A percentile compares a stretch with the other conserved stretches of the same genome.
These are phyloP conservation scores for Drosophila ficusphila DNA, from an alignment of 1,140 invertebrate genomes.

Conservation along the genomic window DNA sequence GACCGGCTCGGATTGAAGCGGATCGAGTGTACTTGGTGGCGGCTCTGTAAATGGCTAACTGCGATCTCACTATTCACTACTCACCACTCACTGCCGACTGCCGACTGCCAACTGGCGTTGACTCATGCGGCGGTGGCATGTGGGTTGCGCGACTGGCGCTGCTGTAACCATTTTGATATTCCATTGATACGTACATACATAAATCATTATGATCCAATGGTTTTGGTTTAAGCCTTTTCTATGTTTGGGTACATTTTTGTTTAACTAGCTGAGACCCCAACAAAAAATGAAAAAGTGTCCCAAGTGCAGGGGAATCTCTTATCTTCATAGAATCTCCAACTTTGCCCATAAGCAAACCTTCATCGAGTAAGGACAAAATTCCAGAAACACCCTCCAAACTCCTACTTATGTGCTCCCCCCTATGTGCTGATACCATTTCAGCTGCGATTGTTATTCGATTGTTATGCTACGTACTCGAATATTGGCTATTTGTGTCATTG, in stretches of 20 bases:
- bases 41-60: constrained; percentile 49
- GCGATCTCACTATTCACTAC: constrained; percentile 27
- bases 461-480: constrained; percentile 24
- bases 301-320: background rate
- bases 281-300: background rate
- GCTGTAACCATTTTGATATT: no score
- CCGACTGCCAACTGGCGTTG: constrained; percentile 1
- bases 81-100: background rate
- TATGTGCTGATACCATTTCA: constrained; percentile 26
- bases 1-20: background rate
- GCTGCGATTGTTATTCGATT: constrained; percentile 57
- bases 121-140: constrained; percentile 24
- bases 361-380: background rate
- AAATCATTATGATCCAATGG: no score
- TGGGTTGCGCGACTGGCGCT: constrained; percentile 7
- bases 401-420: background rate
- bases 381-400: background rate
- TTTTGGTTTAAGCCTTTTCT: no score
- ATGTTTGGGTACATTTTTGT: no score
- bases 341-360: background rate
- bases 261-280: no score
- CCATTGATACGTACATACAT: no score
- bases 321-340: background rate
- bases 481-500: constrained; percentile 47
- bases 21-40: constrained; percentile 9